Evolutionary conservation across 2,888 invertebrate species (phyloP).

Genomic region (Zaprionus lineosus): DNA sequence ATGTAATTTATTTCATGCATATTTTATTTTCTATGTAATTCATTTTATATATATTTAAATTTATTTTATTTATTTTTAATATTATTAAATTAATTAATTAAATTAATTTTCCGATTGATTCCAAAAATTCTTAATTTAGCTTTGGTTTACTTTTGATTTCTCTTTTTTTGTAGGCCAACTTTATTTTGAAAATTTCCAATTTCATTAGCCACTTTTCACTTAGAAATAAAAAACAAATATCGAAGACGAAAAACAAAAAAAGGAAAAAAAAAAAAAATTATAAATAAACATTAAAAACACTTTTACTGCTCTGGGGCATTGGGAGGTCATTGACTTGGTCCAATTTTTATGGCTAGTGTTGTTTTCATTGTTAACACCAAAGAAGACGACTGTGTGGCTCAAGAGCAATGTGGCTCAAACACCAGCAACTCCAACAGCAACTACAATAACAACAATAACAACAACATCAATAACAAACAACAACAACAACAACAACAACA

Average conservation of each 20-base stretch:
- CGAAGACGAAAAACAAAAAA: slow-evolving; percentile 19
- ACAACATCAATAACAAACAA: slow-evolving; percentile 26
- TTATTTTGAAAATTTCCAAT: slow-evolving; percentile 26
- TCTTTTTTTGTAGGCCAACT: not conserved
- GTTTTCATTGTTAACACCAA: slow-evolving; percentile 55
- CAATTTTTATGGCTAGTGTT: slow-evolving; percentile 61
- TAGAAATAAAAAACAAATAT: slow-evolving; percentile 21
- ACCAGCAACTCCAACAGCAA: too few species aligned
- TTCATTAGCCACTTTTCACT: slow-evolving; percentile 41
- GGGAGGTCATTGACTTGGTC: slow-evolving; percentile 79
- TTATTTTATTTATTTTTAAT: too few species aligned
- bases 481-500: slow-evolving; percentile 28
- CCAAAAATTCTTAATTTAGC: too few species aligned
- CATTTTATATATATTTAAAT: too few species aligned
- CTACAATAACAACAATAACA: slow-evolving; percentile 36
- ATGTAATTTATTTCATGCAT: too few species aligned
- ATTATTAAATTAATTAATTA: too few species aligned
- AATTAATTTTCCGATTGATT: too few species aligned
- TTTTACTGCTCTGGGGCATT: slow-evolving; percentile 71
- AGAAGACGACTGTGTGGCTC: slow-evolving; percentile 51
- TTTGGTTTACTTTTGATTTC: not conserved
- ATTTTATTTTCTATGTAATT: too few species aligned
- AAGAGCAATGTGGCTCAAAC: slow-evolving; percentile 60
- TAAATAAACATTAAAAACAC: slow-evolving; percentile 44
- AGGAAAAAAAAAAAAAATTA: slow-evolving; percentile 17